Percentiles rank a stretch among this genome's conserved stretches.
These are phyloP conservation scores for Vandiemenella viatica DNA, from an alignment of 2,888 invertebrate species.

Conservation along the genomic window DNA sequence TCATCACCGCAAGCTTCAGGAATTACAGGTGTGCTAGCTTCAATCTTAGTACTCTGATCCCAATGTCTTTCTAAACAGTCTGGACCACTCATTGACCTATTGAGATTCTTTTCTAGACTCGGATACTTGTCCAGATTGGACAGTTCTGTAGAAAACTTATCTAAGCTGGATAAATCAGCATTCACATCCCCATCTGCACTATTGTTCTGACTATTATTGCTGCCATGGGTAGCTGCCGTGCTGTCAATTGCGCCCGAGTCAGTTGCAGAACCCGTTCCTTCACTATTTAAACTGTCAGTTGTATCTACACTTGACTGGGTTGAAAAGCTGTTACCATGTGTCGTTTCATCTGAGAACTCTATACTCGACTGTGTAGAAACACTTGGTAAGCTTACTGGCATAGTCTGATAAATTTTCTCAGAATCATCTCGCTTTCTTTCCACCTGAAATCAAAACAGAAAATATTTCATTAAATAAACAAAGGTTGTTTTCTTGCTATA, in stretches of 20 bases:
- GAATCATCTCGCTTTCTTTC: constrained; percentile 45
- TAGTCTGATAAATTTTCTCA: constrained; percentile 52
- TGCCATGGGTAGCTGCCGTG: neutral
- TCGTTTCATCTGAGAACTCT: neutral
- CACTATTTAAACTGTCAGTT: constrained; percentile 16
- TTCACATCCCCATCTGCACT: neutral
- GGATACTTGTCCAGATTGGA: constrained; percentile 1
- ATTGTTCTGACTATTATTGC: neutral
- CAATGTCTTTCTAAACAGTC: constrained; percentile 34
- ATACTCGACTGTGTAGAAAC: constrained; percentile 32
- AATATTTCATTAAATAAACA: no score
- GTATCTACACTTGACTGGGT: constrained; percentile 21
- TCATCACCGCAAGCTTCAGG: constrained; percentile 24
- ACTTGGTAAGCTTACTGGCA: constrained; percentile 47
- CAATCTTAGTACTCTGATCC: constrained; percentile 16
- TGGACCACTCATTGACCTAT: constrained; percentile 41
- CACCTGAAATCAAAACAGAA: constrained; percentile 29
- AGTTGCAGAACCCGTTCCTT: constrained; percentile 18
- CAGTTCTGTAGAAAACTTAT: neutral
- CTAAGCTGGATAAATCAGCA: neutral
- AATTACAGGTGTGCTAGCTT: constrained; percentile 21
- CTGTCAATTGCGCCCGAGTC: neutral
- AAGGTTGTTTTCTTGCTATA: no score
- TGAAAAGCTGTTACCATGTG: neutral
- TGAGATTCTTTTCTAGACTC: constrained; percentile 23